These are phyloP conservation scores for Nipponacmea schrenckii DNA, from an alignment of 2,888 invertebrate species.

Conservation along the genomic window DNA sequence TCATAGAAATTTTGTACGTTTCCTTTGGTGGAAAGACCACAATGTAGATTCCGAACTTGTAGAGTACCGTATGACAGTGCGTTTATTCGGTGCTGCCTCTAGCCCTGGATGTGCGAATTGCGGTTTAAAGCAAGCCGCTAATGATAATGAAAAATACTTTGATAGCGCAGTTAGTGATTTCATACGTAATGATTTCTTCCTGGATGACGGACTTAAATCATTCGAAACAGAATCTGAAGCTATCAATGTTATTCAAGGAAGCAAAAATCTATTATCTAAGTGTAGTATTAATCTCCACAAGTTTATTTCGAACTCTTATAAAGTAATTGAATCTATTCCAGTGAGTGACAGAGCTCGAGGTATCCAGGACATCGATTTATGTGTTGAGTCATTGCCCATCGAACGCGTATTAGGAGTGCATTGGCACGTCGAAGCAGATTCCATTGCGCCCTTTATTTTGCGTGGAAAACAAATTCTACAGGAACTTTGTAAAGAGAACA, in stretches of 20 bases:
- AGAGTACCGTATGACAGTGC: conserved; percentile 31
- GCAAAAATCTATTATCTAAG: conserved; percentile 1
- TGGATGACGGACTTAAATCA: conserved; percentile 36
- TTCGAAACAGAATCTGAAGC: conserved; percentile 15
- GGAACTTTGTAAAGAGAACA: conserved; percentile 19
- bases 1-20: conserved; percentile 28
- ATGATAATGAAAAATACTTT: conserved; percentile 15
- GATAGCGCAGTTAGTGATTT: conserved; percentile 27
- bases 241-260: not conserved
- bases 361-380: conserved; percentile 12
- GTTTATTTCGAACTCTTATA: conserved; percentile 37
- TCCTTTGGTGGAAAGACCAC: conserved; percentile 28
- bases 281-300: conserved; percentile 38
- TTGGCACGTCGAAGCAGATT: conserved; percentile 37
- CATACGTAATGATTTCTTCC: conserved; percentile 32
- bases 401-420: conserved; percentile 35
- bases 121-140: conserved; percentile 26
- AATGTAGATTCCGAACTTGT: conserved; percentile 7
- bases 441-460: conserved; percentile 30
- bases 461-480: conserved; percentile 33
- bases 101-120: conserved; percentile 33
- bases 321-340: conserved; percentile 30
- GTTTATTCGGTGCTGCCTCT: conserved; percentile 33
- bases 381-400: conserved; percentile 14
- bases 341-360: conserved; percentile 28